Percentiles rank a stretch among this genome's conserved stretches.
Conservation (phyloP, 2,113 vertebrate genomes). For the Ptilonorhynchus violaceus region DNA sequence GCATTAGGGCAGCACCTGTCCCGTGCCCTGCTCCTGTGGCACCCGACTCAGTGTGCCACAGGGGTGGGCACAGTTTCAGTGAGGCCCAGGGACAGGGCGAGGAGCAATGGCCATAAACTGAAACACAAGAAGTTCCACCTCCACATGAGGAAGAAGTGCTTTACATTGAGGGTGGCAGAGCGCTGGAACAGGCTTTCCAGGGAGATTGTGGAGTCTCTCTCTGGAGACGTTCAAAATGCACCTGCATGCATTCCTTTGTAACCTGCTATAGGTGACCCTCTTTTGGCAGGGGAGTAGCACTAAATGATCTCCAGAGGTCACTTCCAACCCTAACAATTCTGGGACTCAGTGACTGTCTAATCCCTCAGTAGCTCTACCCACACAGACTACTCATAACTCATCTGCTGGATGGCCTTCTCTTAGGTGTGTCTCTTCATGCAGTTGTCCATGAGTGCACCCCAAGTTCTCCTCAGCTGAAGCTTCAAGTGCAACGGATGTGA, state of each 20-base stretch:
- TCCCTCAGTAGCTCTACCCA: not conserved
- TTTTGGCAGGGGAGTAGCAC: not conserved
- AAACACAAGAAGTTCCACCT: not conserved
- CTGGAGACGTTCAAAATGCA: not conserved
- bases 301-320: not conserved
- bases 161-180: not conserved
- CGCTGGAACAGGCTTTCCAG: not conserved
- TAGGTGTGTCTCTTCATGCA: not conserved
- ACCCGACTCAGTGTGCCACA: fast-evolving
- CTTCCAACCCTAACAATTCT: not conserved
- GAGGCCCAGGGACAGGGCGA: fast-evolving
- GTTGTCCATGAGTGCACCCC: fast-evolving
- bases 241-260: fast-evolving
- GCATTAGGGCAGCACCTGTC: fast-evolving
- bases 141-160: not conserved
- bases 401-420: not conserved
- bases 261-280: no score
- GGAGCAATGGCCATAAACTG: not conserved
- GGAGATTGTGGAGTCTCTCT: not conserved
- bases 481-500: not conserved
- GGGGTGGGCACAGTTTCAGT: no score
- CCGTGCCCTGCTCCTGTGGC: fast-evolving
- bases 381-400: fast-evolving
- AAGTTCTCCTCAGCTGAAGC: not conserved
- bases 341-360: not conserved